Base-by-base conservation (phyloP, 2,113 vertebrate genomes). In the Chelonoidis abingdonii region DNA sequence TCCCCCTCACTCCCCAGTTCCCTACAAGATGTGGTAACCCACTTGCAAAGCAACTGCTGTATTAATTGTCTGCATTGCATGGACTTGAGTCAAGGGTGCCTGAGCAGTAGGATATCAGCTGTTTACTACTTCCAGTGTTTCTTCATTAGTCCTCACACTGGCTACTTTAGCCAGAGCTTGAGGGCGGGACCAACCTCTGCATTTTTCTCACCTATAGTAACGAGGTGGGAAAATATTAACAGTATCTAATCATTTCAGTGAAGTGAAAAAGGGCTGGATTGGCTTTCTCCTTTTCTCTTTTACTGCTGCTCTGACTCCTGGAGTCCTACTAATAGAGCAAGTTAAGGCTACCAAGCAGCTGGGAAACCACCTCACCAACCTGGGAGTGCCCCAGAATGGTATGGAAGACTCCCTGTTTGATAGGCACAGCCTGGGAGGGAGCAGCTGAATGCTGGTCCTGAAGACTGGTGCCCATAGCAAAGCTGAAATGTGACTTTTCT, bases 341-440 rank as follows among this genome's bases (percentile, higher is more conserved):
- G 94, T 97, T 75, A 91, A 97, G 65, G 56, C 97, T 27, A 76
- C 97, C 25, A 97, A 95, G 93, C 93, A 95, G 79, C 90, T 98
- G 88, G 96, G 97, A 0, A 88, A 97, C 81, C 11, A 96, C 57
- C 78, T 97, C 80, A 95, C 94, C 11, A 95, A 96, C 52, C 47
- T 97, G 80, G 79, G 54, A 0, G 62, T 65, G 6, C 85, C 96
- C 17, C 90, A 95, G 80, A 80, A 79, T 5, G 89, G 92, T 10
- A 54, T 98, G 95, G 97, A 96, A n/a, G 98, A 98, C 69, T 98
- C 97, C 17, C 96, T 97, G 22, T 98, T 98, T 10, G 96, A 97
- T 31, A 93, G 93, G 27, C 93, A 95, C 49, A 96, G 91, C 8
- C 96, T 98, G 47, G 47, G 16, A 16, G 47, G 21, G 47, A 21